phyloP scores from a whole-genome alignment of 2,888 invertebrate species.

The Deladenus siricidicola region DNA sequence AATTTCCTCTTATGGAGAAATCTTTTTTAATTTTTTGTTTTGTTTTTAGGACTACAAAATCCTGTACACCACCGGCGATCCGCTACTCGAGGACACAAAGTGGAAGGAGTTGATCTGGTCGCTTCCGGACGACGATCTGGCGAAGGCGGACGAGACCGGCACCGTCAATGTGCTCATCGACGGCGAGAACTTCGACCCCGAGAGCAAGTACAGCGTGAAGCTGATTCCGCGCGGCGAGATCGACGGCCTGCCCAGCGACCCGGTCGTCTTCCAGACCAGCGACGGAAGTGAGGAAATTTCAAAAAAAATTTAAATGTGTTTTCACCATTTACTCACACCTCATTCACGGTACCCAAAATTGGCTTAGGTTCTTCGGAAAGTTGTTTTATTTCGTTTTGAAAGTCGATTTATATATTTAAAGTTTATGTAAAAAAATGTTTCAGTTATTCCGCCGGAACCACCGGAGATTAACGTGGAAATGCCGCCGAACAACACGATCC shows the following conservation, averaged over 20 bases:
- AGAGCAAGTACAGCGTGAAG: conserved; percentile 46
- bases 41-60: conserved; percentile 42
- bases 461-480: conserved; percentile 48
- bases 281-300: conserved; percentile 36
- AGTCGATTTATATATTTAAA: not conserved
- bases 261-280: conserved; percentile 38
- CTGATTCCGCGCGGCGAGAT: conserved; percentile 49
- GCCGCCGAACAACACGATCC: conserved; percentile 39
- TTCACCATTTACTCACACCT: no score
- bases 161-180: conserved; percentile 34
- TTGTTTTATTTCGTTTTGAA: not conserved
- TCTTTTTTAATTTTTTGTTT: no score
- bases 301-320: not conserved
- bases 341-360: no score
- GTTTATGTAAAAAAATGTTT: conserved; percentile 8
- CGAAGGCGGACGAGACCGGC: not conserved
- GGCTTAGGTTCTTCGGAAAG: no score
- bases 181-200: conserved; percentile 51
- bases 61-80: conserved; percentile 48
- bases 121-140: not conserved
- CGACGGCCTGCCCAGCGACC: conserved; percentile 42
- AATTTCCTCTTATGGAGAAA: no score
- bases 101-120: conserved; percentile 49
- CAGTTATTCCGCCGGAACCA: conserved; percentile 44
- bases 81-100: conserved; percentile 40